phyloP scores from a whole-genome alignment of 2,797 vertebrate genomes.

The Agapornis canus region DNA sequence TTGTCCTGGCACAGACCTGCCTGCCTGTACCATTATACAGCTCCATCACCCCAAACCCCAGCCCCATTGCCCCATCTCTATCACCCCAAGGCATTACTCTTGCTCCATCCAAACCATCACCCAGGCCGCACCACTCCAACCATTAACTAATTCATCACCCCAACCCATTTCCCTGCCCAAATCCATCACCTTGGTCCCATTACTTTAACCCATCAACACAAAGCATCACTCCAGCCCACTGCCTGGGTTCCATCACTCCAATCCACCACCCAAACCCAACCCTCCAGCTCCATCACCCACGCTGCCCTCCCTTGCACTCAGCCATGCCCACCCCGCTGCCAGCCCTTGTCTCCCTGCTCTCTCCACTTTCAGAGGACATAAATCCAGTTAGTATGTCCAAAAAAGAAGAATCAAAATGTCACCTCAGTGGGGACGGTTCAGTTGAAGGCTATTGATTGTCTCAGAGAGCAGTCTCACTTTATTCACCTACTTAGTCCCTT shows the following conservation, averaged over 20 bases:
- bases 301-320: background rate
- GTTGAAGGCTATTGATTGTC: constrained; percentile 79
- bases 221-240: background rate
- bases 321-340: rapidly evolving
- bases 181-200: rapidly evolving
- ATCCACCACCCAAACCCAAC: background rate
- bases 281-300: too few relatives aligned
- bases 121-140: background rate
- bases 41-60: background rate
- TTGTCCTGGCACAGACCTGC: rapidly evolving
- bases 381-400: constrained; percentile 56
- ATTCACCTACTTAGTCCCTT: constrained; percentile 78
- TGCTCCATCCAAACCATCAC: background rate
- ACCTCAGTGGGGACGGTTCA: constrained; percentile 74
- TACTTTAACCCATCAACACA: background rate
- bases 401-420: constrained; percentile 77
- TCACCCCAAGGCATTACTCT: background rate
- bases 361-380: constrained; percentile 13
- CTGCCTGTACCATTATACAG: rapidly evolving
- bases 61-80: too few relatives aligned
- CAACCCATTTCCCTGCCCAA: background rate
- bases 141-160: background rate
- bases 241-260: background rate
- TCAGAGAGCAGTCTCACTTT: constrained; percentile 75
- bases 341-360: background rate